Percentiles rank a stretch among this genome's conserved stretches.
These are phyloP conservation scores for Trichogramma pretiosum DNA, from an alignment of 1,140 invertebrate species.

Conservation along the genomic window DNA sequence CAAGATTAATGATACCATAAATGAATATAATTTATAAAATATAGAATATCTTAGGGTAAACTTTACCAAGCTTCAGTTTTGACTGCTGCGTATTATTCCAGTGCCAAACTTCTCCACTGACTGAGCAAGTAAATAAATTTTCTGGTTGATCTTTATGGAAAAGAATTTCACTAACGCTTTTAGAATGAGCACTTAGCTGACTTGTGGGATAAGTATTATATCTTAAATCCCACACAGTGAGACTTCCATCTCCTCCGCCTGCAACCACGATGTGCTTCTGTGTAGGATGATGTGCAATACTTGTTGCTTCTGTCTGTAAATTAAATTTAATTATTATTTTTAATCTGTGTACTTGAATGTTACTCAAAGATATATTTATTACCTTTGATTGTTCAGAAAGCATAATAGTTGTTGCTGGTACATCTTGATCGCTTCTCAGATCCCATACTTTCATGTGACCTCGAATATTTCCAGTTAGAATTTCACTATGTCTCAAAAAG, in stretches of 20 bases:
- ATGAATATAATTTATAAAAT: constrained; percentile 10
- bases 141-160: constrained; percentile 77
- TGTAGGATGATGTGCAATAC: constrained; percentile 72
- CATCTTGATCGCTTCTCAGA: constrained; percentile 52
- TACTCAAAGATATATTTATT: constrained; percentile 5
- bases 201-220: constrained; percentile 73
- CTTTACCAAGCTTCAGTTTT: constrained; percentile 36
- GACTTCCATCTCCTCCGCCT: constrained; percentile 70
- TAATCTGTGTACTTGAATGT: background rate
- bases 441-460: constrained; percentile 86
- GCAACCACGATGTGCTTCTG: constrained; percentile 75
- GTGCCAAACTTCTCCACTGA: constrained; percentile 76
- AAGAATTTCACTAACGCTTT: constrained; percentile 67
- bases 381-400: constrained; percentile 55
- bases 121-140: constrained; percentile 71
- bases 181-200: constrained; percentile 66
- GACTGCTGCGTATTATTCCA: constrained; percentile 56
- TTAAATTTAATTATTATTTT: background rate
- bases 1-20: no score
- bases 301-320: constrained; percentile 55
- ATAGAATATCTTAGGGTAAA: no score
- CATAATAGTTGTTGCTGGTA: constrained; percentile 55
- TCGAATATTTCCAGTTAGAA: constrained; percentile 72
- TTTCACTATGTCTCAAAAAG: constrained; percentile 69
- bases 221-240: constrained; percentile 83